Percentiles rank a stretch among this genome's conserved stretches.
These are phyloP conservation scores for Laothoe populi DNA, from an alignment of 2,888 invertebrate genomes.

Conservation along the genomic window DNA sequence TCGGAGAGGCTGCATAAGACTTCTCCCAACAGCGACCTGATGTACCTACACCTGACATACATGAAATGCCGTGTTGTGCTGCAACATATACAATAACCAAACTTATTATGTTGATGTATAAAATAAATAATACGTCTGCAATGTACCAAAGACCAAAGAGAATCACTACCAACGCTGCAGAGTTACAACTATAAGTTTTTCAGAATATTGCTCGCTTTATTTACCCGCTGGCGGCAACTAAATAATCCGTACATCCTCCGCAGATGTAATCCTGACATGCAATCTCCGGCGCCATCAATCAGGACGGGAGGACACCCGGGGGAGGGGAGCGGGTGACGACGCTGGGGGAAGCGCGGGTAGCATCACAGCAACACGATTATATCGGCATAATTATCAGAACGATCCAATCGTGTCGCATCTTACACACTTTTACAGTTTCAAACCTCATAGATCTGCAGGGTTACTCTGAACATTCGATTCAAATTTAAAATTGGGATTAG, in stretches of 20 bases:
- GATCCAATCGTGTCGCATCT: conserved; percentile 29
- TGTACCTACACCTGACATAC: too few species aligned
- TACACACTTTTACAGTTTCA: conserved; percentile 16
- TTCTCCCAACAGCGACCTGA: too few species aligned
- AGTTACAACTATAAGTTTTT: conserved; percentile 50
- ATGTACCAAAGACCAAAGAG: conserved; percentile 43
- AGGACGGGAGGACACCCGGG: conserved; percentile 47
- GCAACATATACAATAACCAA: too few species aligned
- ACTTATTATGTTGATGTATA: too few species aligned
- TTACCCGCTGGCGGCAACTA: conserved; percentile 67
- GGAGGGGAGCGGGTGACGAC: conserved; percentile 12
- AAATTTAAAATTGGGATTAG: too few species aligned
- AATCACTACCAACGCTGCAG: conserved; percentile 40
- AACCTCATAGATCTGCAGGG: too few species aligned
- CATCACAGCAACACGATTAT: conserved; percentile 29
- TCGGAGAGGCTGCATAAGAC: too few species aligned
- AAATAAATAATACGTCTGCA: conserved; percentile 38
- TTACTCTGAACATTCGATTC: too few species aligned
- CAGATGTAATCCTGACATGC: conserved; percentile 82
- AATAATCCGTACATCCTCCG: conserved; percentile 79
- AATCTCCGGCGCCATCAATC: conserved; percentile 82
- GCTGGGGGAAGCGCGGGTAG: conserved; percentile 2
- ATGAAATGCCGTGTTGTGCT: too few species aligned
- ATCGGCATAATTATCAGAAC: conserved; percentile 35
- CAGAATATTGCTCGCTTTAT: conserved; percentile 64